Evolutionary conservation across 2,113 vertebrate species (phyloP).

Genomic region (Chionis minor): DNA sequence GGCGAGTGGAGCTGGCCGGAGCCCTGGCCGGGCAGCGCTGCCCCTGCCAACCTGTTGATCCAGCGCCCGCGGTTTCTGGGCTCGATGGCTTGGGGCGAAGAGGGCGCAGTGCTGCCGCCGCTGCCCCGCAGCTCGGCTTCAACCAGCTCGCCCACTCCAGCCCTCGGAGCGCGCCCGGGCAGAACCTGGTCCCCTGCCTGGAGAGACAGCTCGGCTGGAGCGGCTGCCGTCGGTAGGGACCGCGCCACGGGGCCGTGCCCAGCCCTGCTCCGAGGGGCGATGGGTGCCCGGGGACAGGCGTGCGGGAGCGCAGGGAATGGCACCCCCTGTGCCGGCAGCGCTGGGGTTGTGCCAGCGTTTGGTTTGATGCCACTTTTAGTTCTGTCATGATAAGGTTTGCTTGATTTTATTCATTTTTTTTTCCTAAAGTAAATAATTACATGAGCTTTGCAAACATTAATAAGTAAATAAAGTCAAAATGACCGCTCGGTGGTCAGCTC

Average conservation of each 20-base stretch:
- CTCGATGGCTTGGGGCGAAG: rapidly evolving
- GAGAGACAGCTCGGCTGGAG: rapidly evolving
- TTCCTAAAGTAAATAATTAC: background rate
- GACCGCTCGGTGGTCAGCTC: background rate
- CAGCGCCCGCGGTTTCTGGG: background rate
- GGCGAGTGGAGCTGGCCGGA: background rate
- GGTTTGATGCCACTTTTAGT: background rate
- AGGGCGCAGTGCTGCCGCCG: background rate
- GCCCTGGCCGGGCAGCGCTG: background rate
- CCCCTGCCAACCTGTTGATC: background rate
- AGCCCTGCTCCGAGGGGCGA: background rate
- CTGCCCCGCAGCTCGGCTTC: background rate
- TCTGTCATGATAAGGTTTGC: background rate
- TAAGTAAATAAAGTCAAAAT: background rate
- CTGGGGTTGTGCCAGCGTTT: background rate
- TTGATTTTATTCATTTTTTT: background rate
- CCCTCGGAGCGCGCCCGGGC: rapidly evolving
- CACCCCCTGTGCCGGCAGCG: background rate
- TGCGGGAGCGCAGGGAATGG: rapidly evolving
- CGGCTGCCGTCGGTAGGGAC: background rate
- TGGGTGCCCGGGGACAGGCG: background rate
- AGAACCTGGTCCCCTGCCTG: background rate
- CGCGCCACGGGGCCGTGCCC: rapidly evolving
- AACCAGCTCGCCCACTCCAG: background rate
- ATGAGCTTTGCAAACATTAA: background rate